Percentiles rank a stretch among this genome's conserved stretches.
Evolutionary conservation across 2,888 invertebrate species (phyloP).

Genomic region (Macroteleia sp.): DNA sequence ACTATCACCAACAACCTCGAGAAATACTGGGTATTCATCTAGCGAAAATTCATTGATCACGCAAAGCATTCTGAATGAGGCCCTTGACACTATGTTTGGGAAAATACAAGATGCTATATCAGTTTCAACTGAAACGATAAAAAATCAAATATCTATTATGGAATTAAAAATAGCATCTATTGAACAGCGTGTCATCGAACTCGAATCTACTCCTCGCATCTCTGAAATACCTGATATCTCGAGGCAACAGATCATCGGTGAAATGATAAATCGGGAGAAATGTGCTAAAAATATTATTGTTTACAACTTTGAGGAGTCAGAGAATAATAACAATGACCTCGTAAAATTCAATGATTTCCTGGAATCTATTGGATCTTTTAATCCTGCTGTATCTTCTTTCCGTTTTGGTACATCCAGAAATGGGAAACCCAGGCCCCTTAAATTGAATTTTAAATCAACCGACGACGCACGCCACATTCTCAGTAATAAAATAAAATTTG

Average conservation of each 20-base stretch:
- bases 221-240: too few relatives aligned
- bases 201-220: too few relatives aligned
- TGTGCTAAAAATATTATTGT: background rate
- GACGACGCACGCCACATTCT: background rate
- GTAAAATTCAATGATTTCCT: background rate
- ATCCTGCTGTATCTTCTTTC: background rate
- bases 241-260: background rate
- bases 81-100: background rate
- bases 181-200: background rate
- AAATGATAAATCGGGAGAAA: background rate
- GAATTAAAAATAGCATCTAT: background rate
- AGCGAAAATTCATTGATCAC: background rate
- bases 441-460: background rate
- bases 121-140: too few relatives aligned
- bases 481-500: background rate
- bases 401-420: too few relatives aligned
- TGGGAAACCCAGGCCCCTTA: background rate
- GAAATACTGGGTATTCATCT: background rate
- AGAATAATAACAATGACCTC: background rate
- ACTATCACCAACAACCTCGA: background rate
- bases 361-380: background rate
- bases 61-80: background rate
- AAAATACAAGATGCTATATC: background rate
- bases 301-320: background rate
- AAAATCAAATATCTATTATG: too few relatives aligned